Base-by-base conservation (phyloP, 2,113 vertebrate genomes). In the Malurus elegans region DNA sequence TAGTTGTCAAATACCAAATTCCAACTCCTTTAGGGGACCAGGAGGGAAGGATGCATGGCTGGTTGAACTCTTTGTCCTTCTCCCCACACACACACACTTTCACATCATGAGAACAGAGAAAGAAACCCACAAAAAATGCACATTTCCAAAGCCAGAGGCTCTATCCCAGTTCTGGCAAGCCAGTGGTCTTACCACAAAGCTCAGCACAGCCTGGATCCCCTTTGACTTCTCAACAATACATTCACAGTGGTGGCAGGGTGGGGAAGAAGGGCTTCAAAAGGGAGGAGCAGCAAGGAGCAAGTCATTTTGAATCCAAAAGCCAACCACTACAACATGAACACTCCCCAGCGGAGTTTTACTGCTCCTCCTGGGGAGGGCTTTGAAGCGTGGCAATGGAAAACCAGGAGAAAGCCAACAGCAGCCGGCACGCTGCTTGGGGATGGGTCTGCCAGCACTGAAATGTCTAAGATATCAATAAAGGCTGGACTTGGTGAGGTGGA, bases 91-190 rank as follows among this genome's bases (percentile, higher is more conserved):
- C 21, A 14, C 44, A 34, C 78, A 53, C 79, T 92, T 93, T 79
- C 88, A 88, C 73, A 93, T 84, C 65, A 74, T 53, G 60, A 86
- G 79, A 93, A 85, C 23, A 72, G 67, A 90, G 75, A 44, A 86
- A 94, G n/a, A 74, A 96, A 96, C 60, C 92, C 92, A 92, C 82
- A 94, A 92, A 93, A 94, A 93, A 91, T 82, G 92, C 74, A 67
- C 74, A 82, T 90, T 93, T 86, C 87, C 56, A 66, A 92, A 80
- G 93, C 93, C 6, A 11, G 79, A 92, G 86, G 93, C 93, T 84
- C 72, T 38, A 3, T 94, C 94, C 69, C 76, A 42, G 72, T 83
- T 64, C 72, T 90, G 65, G 76, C 94, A 95, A 67, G 8, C 13
- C 75, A 88, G 71, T 25, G 82, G 48, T 70, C 85, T 78, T 53